Evolutionary conservation across 2,888 invertebrate genomes (phyloP), one percentile per base, ranked within the genome.

Genomic region (Altica lythri): DNA sequence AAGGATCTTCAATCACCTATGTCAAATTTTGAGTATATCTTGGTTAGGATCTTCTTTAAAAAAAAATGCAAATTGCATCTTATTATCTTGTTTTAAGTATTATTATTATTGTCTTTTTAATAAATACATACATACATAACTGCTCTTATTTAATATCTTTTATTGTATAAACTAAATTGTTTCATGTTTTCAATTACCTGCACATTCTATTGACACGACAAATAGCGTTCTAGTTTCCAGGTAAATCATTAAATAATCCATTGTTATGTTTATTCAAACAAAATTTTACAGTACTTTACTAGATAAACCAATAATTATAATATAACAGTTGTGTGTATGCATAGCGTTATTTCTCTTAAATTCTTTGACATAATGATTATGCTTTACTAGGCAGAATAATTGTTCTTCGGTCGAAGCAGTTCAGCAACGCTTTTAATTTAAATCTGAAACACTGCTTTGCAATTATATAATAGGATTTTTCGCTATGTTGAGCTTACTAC

Each of bases 311-410:
- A 5, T 35, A 46, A 46, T 45, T 34, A 45, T 30, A 45, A 45
- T 25, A 35, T 35, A 35, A 46, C 46, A 46, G 46, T 46, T 46
- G 46, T 46, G 13, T 35, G 22, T 10, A 12, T 13, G n/a, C 9
- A 13, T 40, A 40, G 17, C 40, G 40, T 40, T 6, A 2, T n/a
- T 40, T 40, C 25, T 25, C 14, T 4, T 22, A 37, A 46, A 46
- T 19, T 46, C 46, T 46, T 46, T 25, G 46, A 46, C 35, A 35
- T 46, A 46, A 46, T 46, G 13, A 46, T 46, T 35, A 35, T 16
- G 46, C 46, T 46, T 40, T 40, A 25, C 40, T 13, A 25, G 25
- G 46, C 25, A 35, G 25, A 35, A 35, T 35, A 35, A 46, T 46
- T 46, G 34, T 34, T 35, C 16, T n/a, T 34, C 40, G 10, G 38